A percentile compares a stretch with the other conserved stretches of the same genome.
Conservation (phyloP, 2,797 vertebrate genomes). For the Gobionotothen gibberifrons region DNA sequence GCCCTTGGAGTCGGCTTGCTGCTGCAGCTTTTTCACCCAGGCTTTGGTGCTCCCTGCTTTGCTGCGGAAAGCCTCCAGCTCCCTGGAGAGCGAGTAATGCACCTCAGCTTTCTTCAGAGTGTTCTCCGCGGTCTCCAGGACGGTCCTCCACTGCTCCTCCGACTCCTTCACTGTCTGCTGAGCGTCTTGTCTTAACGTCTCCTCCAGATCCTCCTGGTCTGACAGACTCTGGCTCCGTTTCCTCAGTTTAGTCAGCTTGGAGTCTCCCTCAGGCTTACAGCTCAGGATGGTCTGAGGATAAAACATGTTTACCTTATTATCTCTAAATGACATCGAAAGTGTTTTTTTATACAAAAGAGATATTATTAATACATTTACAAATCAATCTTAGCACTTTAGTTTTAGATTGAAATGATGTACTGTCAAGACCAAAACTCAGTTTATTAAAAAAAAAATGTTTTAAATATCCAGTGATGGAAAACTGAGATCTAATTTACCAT, state of each 20-base stretch:
- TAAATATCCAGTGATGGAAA: neutral
- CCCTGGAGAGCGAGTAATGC: slow-evolving; percentile 69
- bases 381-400: too few relatives aligned
- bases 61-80: slow-evolving; percentile 79
- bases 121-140: slow-evolving; percentile 65
- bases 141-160: slow-evolving; percentile 72
- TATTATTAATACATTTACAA: neutral
- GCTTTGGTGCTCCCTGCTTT: slow-evolving; percentile 71
- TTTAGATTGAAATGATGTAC: too few relatives aligned
- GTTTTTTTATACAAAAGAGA: neutral
- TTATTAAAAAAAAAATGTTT: neutral
- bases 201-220: slow-evolving; percentile 64
- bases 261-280: slow-evolving; percentile 79
- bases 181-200: slow-evolving; percentile 30
- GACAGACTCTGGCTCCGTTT: slow-evolving; percentile 63
- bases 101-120: slow-evolving; percentile 62
- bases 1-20: slow-evolving; percentile 70
- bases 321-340: neutral
- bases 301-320: neutral
- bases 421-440: too few relatives aligned
- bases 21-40: slow-evolving; percentile 84
- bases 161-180: slow-evolving; percentile 47
- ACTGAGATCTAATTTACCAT: neutral
- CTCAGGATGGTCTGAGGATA: slow-evolving; percentile 83
- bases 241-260: slow-evolving; percentile 79